Conservation (phyloP, 2,797 vertebrate genomes). For the Ficedula albicollis region DNA sequence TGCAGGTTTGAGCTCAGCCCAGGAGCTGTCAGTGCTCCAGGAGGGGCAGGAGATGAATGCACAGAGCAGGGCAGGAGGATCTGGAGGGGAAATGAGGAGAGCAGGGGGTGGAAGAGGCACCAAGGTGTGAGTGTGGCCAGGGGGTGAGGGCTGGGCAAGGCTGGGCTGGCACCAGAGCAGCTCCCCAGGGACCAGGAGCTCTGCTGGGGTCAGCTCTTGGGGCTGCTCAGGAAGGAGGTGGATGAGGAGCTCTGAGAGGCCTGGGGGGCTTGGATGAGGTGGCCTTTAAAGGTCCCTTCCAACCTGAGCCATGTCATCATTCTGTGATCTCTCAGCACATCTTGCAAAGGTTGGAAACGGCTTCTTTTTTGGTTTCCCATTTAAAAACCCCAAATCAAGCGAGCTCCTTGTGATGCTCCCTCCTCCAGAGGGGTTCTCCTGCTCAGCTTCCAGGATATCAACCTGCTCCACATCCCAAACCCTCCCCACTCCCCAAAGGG, state of each 20-base stretch:
- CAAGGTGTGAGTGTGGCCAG: not conserved
- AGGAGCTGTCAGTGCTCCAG: not conserved
- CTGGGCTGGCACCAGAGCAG: not conserved
- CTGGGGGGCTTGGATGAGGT: not conserved
- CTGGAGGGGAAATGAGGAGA: not conserved
- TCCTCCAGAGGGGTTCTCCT: not conserved
- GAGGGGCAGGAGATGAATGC: not conserved
- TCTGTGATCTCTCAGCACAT: not conserved
- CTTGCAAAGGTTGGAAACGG: not conserved
- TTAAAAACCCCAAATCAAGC: not conserved
- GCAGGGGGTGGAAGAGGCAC: not conserved
- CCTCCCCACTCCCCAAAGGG: not conserved
- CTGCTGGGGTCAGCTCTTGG: not conserved
- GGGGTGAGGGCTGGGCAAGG: not conserved
- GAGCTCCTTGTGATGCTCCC: not conserved
- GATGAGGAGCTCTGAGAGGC: not conserved
- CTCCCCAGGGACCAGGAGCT: not conserved
- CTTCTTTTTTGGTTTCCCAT: not conserved
- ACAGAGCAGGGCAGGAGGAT: not conserved
- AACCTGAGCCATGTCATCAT: rapidly evolving
- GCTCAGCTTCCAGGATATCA: not conserved
- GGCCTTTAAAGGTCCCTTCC: not conserved
- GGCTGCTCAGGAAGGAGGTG: not conserved
- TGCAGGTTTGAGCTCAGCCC: not conserved
- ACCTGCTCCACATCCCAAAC: not conserved